Evolutionary conservation across 1,140 invertebrate genomes (phyloP).

Genomic region (Homarus americanus): DNA sequence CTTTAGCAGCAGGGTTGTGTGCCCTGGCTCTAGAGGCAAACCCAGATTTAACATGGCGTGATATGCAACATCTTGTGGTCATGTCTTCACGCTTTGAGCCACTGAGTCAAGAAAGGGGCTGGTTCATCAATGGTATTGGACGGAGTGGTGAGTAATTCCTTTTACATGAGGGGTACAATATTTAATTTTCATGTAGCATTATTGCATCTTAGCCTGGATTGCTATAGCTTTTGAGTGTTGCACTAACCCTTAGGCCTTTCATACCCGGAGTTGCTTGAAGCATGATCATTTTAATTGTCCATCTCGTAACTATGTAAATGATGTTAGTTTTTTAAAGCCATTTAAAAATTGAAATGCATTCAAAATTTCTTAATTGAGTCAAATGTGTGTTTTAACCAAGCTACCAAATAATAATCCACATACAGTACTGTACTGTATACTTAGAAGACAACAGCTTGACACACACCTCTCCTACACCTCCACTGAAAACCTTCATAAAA

Average conservation of each 20-base stretch:
- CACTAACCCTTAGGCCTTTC: not conserved
- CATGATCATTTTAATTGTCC: not conserved
- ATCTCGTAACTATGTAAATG: not conserved
- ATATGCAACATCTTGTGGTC: conserved; percentile 98
- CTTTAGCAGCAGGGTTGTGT: conserved; percentile 95
- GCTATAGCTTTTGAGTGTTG: not conserved
- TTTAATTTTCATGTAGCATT: not conserved
- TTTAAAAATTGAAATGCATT: not conserved
- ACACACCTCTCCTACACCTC: too few relatives aligned
- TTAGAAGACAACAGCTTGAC: not conserved
- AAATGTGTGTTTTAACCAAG: not conserved
- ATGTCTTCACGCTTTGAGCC: conserved; percentile 90
- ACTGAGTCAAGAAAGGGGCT: conserved; percentile 90
- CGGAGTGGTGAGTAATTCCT: conserved; percentile 82
- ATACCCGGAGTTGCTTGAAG: conserved; percentile 7
- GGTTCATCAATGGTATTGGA: conserved; percentile 94
- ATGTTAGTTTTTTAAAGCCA: not conserved
- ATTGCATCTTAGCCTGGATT: not conserved
- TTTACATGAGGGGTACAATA: not conserved
- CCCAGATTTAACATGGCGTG: conserved; percentile 95
- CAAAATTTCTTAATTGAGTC: not conserved
- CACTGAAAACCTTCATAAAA: too few relatives aligned
- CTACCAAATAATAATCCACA: not conserved
- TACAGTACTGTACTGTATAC: too few relatives aligned
- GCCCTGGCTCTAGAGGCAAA: conserved; percentile 97